A percentile compares a stretch with the other conserved stretches of the same genome.
Evolutionary conservation across 2,888 invertebrate genomes (phyloP).

Genomic region (Conomelus anceps): DNA sequence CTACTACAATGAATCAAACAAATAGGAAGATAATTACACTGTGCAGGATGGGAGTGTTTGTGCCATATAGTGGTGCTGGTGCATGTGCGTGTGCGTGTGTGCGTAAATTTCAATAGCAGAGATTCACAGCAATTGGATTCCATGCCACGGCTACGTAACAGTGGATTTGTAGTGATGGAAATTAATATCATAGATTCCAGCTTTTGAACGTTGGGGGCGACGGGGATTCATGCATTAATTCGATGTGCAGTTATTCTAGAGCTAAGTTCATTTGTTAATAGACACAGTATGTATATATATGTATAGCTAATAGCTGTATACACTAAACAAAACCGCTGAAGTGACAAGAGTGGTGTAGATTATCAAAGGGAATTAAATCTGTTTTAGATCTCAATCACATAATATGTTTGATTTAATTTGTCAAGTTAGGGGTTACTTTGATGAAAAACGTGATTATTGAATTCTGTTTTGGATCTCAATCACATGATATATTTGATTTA

Average conservation of each 20-base stretch:
- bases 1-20: not conserved
- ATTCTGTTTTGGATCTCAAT: not conserved
- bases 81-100: not conserved
- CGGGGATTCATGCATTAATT: not conserved
- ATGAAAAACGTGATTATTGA: too few species aligned
- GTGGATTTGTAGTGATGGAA: not conserved
- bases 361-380: too few species aligned
- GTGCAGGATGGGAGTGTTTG: not conserved
- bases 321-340: not conserved
- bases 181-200: not conserved
- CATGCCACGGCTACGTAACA: not conserved
- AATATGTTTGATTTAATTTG: not conserved
- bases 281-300: too few species aligned
- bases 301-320: too few species aligned
- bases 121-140: not conserved
- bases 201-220: not conserved
- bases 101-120: not conserved
- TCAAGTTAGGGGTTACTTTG: not conserved
- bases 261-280: not conserved
- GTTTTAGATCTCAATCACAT: not conserved
- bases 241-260: not conserved
- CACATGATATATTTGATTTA: not conserved
- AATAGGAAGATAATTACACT: not conserved
- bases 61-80: too few species aligned
- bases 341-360: not conserved